A percentile compares a stretch with the other conserved stretches of the same genome.
These are phyloP conservation scores for Drosophila meridionalis DNA, from an alignment of 2,888 invertebrate species.

Conservation along the genomic window DNA sequence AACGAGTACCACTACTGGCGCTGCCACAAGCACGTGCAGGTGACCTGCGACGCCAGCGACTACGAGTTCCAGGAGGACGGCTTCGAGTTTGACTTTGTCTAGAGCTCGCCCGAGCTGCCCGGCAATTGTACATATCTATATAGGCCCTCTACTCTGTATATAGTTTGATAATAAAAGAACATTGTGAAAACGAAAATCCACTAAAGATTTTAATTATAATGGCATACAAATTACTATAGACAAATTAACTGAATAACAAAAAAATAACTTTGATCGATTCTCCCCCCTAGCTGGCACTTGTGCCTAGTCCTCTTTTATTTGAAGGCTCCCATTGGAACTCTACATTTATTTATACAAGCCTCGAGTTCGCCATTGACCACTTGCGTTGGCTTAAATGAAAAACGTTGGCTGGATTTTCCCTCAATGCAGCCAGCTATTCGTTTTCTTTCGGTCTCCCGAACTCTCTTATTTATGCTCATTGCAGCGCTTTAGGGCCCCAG, in stretches of 20 bases:
- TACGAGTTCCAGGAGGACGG: constrained; percentile 74
- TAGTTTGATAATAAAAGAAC: neutral
- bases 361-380: neutral
- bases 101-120: neutral
- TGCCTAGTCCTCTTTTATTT: neutral
- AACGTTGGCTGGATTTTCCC: constrained; percentile 14
- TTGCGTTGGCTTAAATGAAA: constrained; percentile 22
- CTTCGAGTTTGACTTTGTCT: constrained; percentile 66
- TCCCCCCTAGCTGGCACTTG: neutral
- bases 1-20: constrained; percentile 47
- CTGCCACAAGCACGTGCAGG: constrained; percentile 44
- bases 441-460: constrained; percentile 34
- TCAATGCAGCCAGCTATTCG: constrained; percentile 15
- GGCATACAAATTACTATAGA: no score
- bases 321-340: neutral
- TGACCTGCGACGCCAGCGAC: constrained; percentile 59
- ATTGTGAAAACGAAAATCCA: neutral
- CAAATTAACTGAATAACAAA: no score
- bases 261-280: neutral
- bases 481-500: constrained; percentile 71
- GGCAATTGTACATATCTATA: constrained; percentile 4
- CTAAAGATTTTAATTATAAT: neutral
- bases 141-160: constrained; percentile 30
- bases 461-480: constrained; percentile 72
- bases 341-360: neutral